Base-by-base conservation (phyloP, 2,113 vertebrate genomes). In the Puntigrus tetrazona region DNA sequence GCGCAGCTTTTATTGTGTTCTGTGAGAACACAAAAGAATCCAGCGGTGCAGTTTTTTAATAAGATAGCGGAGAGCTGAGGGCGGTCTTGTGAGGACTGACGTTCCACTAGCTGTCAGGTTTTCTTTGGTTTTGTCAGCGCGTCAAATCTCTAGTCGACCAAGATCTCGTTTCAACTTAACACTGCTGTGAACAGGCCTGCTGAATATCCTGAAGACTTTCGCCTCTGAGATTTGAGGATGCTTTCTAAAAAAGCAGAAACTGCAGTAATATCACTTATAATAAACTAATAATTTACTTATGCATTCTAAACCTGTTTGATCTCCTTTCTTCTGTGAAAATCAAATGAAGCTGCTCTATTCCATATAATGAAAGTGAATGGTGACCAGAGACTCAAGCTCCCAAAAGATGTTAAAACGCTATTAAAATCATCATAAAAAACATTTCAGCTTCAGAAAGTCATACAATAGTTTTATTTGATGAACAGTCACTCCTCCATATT, bases 21-120 rank as follows among this genome's bases (percentile, higher is more conserved):
- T 61, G 4, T 27, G 29, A 13, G 29, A 78, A 85, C 52, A 61
- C n/a, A n/a, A n/a, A 74, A 82, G 41, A 65, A 80, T 29, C 7
- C 11, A 78, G 61, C 36, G 4, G 29, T 67, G 9, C 34, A 29
- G 55, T 27, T 43, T 27, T 43, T 69, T 25, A 76, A 27, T 52
- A 65, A 57, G 57, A 34, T 43, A 65, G 83, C 45, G 2, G 61
- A 74, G 82, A 31, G 36, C n/a, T 11, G 18, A 16, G n/a, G n/a
- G 10, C 11, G 10, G 29, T 41, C 50, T 79, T 57, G 20, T 34
- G 36, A 25, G 76, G 25, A 61, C 31, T 55, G n/a, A 59, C 1
- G 45, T 67, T 84, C 47, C 47, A 55, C 47, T 43, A 77, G 36
- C 55, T 47, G 20, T 65, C 38, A 52, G 43, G n/a, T 67, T 61